Evolutionary conservation across 2,797 vertebrate genomes (phyloP).

Genomic region (Craterocephalus amniculus): DNA sequence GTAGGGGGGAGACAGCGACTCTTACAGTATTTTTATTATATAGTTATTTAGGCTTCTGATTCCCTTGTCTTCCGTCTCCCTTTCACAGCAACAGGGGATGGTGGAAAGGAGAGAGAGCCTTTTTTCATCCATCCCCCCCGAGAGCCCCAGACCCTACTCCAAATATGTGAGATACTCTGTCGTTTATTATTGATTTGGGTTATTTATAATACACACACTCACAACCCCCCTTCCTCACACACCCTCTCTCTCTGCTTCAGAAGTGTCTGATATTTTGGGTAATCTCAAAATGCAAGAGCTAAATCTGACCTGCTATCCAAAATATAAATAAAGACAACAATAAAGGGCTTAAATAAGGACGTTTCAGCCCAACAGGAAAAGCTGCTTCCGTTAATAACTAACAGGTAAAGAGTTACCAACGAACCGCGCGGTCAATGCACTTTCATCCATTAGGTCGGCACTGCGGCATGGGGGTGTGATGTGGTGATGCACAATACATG

Average conservation of each 20-base stretch:
- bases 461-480: too few species aligned
- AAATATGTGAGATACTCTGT: conserved; percentile 80
- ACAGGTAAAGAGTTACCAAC: not conserved
- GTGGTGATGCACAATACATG: too few species aligned
- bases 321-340: not conserved
- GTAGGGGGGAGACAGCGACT: conserved; percentile 27
- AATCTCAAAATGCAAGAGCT: conserved; percentile 36
- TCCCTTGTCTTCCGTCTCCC: conserved; percentile 19
- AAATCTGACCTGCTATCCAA: conserved; percentile 22
- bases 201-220: conserved; percentile 81
- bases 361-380: not conserved
- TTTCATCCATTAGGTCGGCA: too few species aligned
- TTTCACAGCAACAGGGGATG: conserved; percentile 19
- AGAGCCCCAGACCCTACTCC: conserved; percentile 66
- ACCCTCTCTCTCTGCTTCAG: not conserved
- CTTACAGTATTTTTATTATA: conserved; percentile 52
- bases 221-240: conserved; percentile 4
- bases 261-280: conserved; percentile 26
- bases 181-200: conserved; percentile 84
- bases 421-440: not conserved
- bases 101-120: conserved; percentile 8
- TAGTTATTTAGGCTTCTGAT: conserved; percentile 45
- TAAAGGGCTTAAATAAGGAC: not conserved
- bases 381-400: too few species aligned
- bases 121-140: conserved; percentile 69